Evolutionary conservation across 2,888 invertebrate genomes (phyloP).

Genomic region (Watsonalla binaria): DNA sequence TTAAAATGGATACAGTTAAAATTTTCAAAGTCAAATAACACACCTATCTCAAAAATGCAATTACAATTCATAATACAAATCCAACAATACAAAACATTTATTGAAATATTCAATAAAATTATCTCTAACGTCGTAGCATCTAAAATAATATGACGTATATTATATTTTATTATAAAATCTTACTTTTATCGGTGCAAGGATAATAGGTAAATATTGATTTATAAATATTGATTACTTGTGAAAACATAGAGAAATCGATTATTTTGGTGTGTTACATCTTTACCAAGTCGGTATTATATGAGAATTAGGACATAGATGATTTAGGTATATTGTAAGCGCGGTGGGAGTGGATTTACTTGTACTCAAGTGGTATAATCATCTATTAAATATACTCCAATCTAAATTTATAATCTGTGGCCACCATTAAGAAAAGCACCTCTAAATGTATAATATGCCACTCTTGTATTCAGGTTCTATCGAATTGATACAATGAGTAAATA

Average conservation of each 20-base stretch:
- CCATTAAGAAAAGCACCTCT: conserved; percentile 22
- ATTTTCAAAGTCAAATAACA: conserved; percentile 24
- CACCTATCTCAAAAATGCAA: conserved; percentile 34
- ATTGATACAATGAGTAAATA: conserved; percentile 4
- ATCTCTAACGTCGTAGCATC: conserved; percentile 11
- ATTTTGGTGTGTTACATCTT: background rate
- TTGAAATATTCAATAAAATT: conserved; percentile 1
- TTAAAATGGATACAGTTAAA: conserved; percentile 20
- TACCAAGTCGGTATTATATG: background rate
- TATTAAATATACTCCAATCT: conserved; percentile 5
- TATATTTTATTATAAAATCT: conserved; percentile 4
- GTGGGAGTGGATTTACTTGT: conserved; percentile 13
- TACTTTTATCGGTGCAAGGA: conserved; percentile 5
- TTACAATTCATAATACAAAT: conserved; percentile 20
- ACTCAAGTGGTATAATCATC: conserved; percentile 1
- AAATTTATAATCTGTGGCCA: conserved; percentile 12
- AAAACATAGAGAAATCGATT: background rate
- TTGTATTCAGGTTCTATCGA: too few relatives aligned
- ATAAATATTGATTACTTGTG: background rate
- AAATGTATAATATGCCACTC: background rate
- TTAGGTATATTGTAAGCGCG: conserved; percentile 2
- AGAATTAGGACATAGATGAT: background rate
- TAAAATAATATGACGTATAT: conserved; percentile 1
- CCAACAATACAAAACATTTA: conserved; percentile 27
- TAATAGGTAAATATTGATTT: background rate